Percentiles rank a stretch among this genome's conserved stretches.
Conservation (phyloP, 2,113 vertebrate species). For the Hydropotes inermis region DNA sequence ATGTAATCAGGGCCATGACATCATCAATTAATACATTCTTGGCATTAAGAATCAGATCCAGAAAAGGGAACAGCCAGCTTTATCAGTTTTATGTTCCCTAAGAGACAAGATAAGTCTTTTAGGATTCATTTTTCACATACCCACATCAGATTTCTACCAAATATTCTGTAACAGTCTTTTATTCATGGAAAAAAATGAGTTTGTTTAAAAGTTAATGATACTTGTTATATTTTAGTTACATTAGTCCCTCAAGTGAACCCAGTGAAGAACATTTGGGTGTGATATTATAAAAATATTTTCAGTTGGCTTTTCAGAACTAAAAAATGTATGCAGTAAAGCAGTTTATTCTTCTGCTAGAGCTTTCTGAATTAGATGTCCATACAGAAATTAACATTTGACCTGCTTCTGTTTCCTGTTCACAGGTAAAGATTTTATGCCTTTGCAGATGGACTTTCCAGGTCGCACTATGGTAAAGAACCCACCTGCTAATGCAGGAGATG, state of each 20-base stretch:
- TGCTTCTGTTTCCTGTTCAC: neutral
- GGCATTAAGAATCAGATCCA: neutral
- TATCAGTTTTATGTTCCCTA: neutral
- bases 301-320: neutral
- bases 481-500: neutral
- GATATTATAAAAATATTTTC: neutral
- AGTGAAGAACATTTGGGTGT: neutral
- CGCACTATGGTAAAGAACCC: neutral
- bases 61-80: neutral
- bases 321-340: neutral
- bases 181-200: neutral
- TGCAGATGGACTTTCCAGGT: neutral
- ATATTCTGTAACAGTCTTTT: neutral
- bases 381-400: neutral
- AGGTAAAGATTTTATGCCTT: neutral
- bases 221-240: neutral
- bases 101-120: neutral
- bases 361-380: neutral
- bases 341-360: neutral
- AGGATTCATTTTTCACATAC: neutral
- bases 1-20: neutral
- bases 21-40: neutral
- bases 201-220: neutral
- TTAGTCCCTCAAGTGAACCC: neutral
- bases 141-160: neutral